Evolutionary conservation across 1,140 invertebrate genomes (phyloP), one percentile per base, ranked within the genome.

Genomic region (Pissodes strobi): DNA sequence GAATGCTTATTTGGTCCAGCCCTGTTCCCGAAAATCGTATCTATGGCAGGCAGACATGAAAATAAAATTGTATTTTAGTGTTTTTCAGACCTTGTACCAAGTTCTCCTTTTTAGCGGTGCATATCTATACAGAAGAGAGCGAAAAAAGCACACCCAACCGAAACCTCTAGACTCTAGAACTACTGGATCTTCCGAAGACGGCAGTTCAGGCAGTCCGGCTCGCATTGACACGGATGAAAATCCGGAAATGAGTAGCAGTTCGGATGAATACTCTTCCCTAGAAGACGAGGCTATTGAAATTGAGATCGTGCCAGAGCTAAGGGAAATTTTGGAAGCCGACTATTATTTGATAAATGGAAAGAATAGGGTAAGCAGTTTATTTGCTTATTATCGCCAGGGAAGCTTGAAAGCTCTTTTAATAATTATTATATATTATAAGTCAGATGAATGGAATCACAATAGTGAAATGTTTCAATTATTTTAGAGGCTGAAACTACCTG

Each of bases 81-180:
- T 41, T 41, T 43, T 43, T n/a, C 27, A 34, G 6, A 6, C 6
- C 27, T 34, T 34, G 27, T 12, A 34, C 27, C n/a, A 8, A 46
- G 21, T 51, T 13, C 0, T 64, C 45, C 15, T 30, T 79, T 78
- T 71, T 70, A 89, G 88, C 57, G 89, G 89, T 64, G 89, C 89
- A 4, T 90, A 91, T 80, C 81, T 91, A 30, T 92, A 92, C 76
- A 80, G 88, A 64, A 82, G 85, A 51, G 88, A 90, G 68, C 79
- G 87, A 5, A 89, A 89, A 71, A 89, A 89, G 70, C 82, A 84
- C 62, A 82, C 79, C 61, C 79, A 52, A 43, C 43, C 22, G 12
- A 69, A 69, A 62, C 17, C 43, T 21, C 23, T 41, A 46, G 63
- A 67, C 8, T 34, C 6, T 52, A 43, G 52, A 55, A 72, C 81